A percentile compares a stretch with the other conserved stretches of the same genome.
Evolutionary conservation across 1,140 invertebrate genomes (phyloP).

Genomic region (Thalassaphorura encarpata): DNA sequence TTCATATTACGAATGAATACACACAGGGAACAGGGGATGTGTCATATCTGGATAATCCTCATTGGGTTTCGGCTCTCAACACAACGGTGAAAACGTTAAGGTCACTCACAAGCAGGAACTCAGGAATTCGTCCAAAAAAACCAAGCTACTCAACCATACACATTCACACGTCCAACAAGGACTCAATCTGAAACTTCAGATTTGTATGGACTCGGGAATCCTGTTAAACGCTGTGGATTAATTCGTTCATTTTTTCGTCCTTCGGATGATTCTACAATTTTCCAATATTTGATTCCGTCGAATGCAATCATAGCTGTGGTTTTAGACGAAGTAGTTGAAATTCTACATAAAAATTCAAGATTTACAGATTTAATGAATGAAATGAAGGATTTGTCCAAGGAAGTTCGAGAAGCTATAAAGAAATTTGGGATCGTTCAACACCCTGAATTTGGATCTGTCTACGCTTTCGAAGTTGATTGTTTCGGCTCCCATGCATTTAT

Average conservation of each 20-base stretch:
- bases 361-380: conserved; percentile 3
- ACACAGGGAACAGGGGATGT: conserved; percentile 21
- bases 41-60: conserved; percentile 16
- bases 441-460: conserved; percentile 25
- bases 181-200: conserved; percentile 29
- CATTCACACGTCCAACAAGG: conserved; percentile 17
- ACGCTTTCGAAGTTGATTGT: conserved; percentile 29
- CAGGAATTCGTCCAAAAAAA: conserved; percentile 15
- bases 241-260: conserved; percentile 28
- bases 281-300: conserved; percentile 26
- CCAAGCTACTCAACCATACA: conserved; percentile 17
- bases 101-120: conserved; percentile 21
- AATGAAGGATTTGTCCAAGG: conserved; percentile 11
- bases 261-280: conserved; percentile 28
- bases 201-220: conserved; percentile 26
- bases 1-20: conserved; percentile 23
- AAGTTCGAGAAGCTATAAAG: conserved; percentile 16
- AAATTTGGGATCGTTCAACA: conserved; percentile 21
- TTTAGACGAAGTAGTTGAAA: conserved; percentile 19
- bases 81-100: conserved; percentile 10
- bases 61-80: conserved; percentile 11
- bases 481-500: conserved; percentile 27
- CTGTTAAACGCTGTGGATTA: conserved; percentile 24
- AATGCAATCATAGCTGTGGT: conserved; percentile 26
- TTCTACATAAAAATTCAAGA: conserved; percentile 4